Percentiles rank a stretch among this genome's conserved stretches.
phyloP scores from a whole-genome alignment of 1,140 invertebrate genomes.

The Drosophila bipectinata region DNA sequence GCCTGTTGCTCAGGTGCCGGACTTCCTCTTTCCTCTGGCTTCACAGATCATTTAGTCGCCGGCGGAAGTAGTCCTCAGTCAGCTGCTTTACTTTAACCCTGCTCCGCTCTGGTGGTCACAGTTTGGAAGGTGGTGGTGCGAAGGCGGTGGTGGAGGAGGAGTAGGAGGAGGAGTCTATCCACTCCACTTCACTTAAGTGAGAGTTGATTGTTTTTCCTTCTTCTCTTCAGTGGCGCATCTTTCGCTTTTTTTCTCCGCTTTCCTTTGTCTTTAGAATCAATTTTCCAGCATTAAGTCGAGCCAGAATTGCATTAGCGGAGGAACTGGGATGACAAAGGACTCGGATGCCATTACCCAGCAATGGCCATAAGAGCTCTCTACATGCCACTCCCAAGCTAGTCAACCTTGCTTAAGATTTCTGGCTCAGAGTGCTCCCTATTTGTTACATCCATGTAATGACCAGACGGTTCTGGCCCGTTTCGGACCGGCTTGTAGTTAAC shows the following conservation, averaged over 20 bases:
- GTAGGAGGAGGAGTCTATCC: constrained; percentile 16
- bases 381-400: too few species aligned
- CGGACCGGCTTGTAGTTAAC: constrained; percentile 25
- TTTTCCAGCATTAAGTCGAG: constrained; percentile 12
- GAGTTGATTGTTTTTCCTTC: constrained; percentile 45
- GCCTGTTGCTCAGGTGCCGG: constrained; percentile 34
- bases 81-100: constrained; percentile 5
- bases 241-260: not conserved
- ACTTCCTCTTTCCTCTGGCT: constrained; percentile 21
- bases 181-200: constrained; percentile 22
- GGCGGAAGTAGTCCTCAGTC: constrained; percentile 46
- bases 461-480: constrained; percentile 4
- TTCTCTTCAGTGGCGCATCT: too few species aligned
- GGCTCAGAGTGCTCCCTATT: constrained; percentile 1
- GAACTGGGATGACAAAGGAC: constrained; percentile 34
- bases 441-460: not conserved
- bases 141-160: not conserved
- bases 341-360: constrained; percentile 23
- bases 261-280: not conserved
- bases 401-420: not conserved
- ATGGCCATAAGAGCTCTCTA: not conserved
- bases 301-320: constrained; percentile 27
- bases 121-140: constrained; percentile 11
- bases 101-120: constrained; percentile 31
- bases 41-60: constrained; percentile 52